Evolutionary conservation across 2,888 invertebrate species (phyloP), one percentile per base, ranked within the genome.

Genomic region (Automeris io): DNA sequence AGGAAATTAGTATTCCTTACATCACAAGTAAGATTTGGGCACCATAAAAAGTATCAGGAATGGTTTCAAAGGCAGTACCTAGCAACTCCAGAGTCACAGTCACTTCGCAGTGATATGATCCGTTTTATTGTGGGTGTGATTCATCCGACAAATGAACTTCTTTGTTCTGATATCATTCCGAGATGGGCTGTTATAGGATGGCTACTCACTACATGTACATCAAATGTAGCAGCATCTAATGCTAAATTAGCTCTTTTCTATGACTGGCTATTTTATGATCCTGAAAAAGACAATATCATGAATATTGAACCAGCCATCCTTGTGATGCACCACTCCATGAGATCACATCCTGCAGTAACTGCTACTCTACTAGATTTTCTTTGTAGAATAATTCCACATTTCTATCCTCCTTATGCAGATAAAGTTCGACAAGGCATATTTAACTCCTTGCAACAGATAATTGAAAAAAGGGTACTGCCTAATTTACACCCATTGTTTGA

Each of bases 111-210:
- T 85, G 97, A 97, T 82, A 92, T 97, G 77, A 97, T 97, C 63
- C 89, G 97, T 33, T 97, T 95, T 71, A 95, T 97, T 56, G 96
- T 97, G 53, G 95, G 95, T 43, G 95, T 96, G 2, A 96, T 97
- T 70, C 97, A 97, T 81, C 97, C 97, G 33, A 93, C 96, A 23
- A 97, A 97, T 78, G 96, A 97, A 78, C 88, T 96, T 34, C 87
- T 97, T 37, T 95, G 95, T 77, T 96, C 96, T n/a, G 96, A 97
- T 69, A 94, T 97, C 70, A 96, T 96, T 74, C 97, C 97, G 51
- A 89, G 97, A 54, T 97, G 97, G 97, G 96, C 96, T 47, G 95
- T 97, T 32, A 96, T 97, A 62, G 96, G 96, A 39, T 97, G 97
- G 97, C 89, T 97, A 5, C 88, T 97, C 40, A 95, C 95, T 29